Evolutionary conservation across 2,888 invertebrate genomes (phyloP).

Genomic region (Frankliniella intonsa): DNA sequence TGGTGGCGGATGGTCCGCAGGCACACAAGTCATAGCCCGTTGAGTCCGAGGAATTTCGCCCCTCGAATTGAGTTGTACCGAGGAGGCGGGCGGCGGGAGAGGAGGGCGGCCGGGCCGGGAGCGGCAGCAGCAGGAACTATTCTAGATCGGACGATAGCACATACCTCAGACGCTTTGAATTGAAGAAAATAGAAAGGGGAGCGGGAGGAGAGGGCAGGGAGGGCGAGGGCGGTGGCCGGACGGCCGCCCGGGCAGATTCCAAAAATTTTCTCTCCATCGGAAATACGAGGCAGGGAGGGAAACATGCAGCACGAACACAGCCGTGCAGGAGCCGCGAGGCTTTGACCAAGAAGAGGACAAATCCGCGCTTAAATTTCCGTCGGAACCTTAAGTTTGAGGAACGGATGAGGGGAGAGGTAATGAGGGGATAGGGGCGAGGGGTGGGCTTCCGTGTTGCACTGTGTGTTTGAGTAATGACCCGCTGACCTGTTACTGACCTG

Average conservation of each 20-base stretch:
- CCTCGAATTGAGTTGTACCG: constrained; percentile 9
- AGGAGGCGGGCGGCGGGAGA: not conserved
- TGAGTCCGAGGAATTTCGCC: not conserved
- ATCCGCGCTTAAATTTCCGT: too few relatives aligned
- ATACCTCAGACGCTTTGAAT: not conserved
- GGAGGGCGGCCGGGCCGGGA: not conserved
- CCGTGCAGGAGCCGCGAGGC: too few relatives aligned
- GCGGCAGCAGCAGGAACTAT: not conserved
- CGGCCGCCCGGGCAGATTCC: too few relatives aligned
- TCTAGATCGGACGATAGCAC: not conserved
- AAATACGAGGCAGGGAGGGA: too few relatives aligned
- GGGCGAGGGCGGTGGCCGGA: too few relatives aligned
- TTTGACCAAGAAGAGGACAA: too few relatives aligned
- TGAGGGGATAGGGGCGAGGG: not conserved
- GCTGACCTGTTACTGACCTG: constrained; percentile 22
- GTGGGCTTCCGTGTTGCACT: not conserved
- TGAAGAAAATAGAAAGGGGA: not conserved
- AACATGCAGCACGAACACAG: too few relatives aligned
- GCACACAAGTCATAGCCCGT: not conserved
- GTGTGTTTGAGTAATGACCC: constrained; percentile 15
- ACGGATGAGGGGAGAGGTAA: not conserved
- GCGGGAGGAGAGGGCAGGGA: not conserved
- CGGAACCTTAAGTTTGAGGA: too few relatives aligned
- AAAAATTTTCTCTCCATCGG: too few relatives aligned
- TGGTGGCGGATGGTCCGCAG: not conserved